phyloP scores from a whole-genome alignment of 2,797 vertebrate genomes.

The Crax fasciolata region DNA sequence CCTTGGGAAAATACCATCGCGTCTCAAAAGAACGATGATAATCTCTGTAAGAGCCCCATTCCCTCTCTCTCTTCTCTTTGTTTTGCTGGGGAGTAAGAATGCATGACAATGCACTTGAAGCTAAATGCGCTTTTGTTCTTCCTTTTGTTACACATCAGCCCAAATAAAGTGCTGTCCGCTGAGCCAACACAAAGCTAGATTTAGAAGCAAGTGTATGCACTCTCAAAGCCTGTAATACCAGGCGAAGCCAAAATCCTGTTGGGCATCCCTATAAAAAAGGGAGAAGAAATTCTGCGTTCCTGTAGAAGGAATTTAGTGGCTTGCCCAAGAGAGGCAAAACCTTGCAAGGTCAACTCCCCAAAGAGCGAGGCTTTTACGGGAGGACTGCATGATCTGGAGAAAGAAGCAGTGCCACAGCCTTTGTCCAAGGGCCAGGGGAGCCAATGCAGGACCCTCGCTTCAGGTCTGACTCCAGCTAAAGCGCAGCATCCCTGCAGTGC shows the following conservation, averaged over 20 bases:
- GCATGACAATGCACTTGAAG: background rate
- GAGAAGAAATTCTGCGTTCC: background rate
- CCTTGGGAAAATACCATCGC: conserved; percentile 67
- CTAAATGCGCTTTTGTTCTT: conserved; percentile 5
- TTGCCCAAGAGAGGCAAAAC: background rate
- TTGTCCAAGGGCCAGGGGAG: background rate
- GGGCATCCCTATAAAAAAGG: background rate
- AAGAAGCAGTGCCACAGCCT: background rate
- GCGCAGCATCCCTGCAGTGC: background rate
- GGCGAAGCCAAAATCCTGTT: background rate
- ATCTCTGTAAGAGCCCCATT: conserved; percentile 28
- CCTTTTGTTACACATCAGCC: conserved; percentile 14
- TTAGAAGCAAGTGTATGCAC: background rate
- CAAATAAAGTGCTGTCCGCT: background rate
- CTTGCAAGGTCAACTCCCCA: fast-evolving
- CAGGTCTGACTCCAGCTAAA: background rate
- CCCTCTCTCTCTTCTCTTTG: conserved; percentile 10
- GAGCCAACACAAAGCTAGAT: background rate
- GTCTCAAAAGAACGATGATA: conserved; percentile 61
- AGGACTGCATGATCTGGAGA: fast-evolving
- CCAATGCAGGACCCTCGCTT: background rate
- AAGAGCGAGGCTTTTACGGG: background rate
- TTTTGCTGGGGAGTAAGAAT: background rate
- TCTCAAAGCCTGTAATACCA: background rate
- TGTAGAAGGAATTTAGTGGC: background rate